phyloP scores from a whole-genome alignment of 2,113 vertebrate genomes.

The Mystacornis crossleyi region DNA sequence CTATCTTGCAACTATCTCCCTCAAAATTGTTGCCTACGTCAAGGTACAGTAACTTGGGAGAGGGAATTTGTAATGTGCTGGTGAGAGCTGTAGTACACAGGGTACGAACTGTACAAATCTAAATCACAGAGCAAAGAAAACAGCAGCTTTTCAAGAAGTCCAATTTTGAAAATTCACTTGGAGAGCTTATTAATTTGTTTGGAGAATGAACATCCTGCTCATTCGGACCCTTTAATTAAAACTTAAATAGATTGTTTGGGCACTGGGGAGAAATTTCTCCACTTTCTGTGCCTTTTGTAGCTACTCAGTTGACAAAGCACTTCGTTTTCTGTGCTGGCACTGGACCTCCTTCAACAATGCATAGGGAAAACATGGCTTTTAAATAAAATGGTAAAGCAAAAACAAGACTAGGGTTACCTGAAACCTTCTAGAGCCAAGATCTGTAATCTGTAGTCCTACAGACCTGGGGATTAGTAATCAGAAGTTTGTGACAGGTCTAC shows the following conservation, averaged over 20 bases:
- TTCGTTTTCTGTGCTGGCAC: background rate
- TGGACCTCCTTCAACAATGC: background rate
- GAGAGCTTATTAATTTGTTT: background rate
- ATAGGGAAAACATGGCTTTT: background rate
- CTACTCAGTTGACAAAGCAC: background rate
- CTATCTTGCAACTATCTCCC: constrained; percentile 94
- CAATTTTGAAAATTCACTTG: background rate
- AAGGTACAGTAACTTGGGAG: constrained; percentile 80
- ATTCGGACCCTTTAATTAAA: background rate
- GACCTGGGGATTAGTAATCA: background rate
- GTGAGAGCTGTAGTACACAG: background rate
- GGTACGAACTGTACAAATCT: background rate
- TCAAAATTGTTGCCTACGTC: constrained; percentile 95
- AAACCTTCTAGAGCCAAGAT: background rate
- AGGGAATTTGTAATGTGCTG: background rate
- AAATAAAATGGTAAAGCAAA: background rate
- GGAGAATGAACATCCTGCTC: background rate
- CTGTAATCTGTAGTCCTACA: background rate
- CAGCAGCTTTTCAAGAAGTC: background rate
- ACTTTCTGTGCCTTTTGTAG: background rate
- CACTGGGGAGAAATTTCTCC: background rate
- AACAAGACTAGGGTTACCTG: background rate
- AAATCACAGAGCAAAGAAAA: background rate
- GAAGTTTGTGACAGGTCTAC: background rate
- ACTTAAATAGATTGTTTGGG: background rate